Evolutionary conservation across 2,113 vertebrate species (phyloP), one percentile per base, ranked within the genome.

Genomic region (Peucedramus taeniatus): DNA sequence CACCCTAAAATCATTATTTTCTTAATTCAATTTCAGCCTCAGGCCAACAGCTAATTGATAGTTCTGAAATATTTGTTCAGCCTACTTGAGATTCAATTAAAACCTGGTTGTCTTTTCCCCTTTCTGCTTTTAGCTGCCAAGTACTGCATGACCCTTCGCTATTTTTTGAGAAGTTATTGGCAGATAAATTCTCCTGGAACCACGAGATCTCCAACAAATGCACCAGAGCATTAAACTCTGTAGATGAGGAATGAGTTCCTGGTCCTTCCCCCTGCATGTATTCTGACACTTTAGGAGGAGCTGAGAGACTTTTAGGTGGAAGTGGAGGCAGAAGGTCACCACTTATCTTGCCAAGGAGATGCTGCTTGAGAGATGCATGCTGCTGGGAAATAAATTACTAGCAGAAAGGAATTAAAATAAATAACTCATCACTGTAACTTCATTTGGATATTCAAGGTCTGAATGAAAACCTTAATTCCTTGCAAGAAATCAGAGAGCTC

Each of bases 151-250:
- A 95, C 63, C 57, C 50, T 84, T 45, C 7, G 30, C 54, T 93
- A 63, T 63, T 91, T 95, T 49, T 59, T 50, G 42, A 77, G 84
- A 89, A 88, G 42, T 77, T 94, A 88, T 77, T 95, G 87, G 71
- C 82, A 91, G 93, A 85, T 88, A 66, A 85, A 95, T 88, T 68
- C 65, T 74, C 42, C 28, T 9, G 1, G 66, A 74, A 83, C 50
- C 87, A 96, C 0, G 5, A 91, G 87, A 65, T 61, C 45, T 65
- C 51, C 74, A 76, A 76, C 57, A 94, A 94, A 64, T 5, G 65
- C 70, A 90, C 8, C 45, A 68, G 75, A 93, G 82, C 22, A 0
- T 94, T 84, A 78, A 92, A 91, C 20, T 45, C 77, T 35, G 57
- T 14, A 79, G 81, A 72, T 88, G 56, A 92, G 68, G 33, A 93